Evolutionary conservation across 1,140 invertebrate genomes (phyloP).

Genomic region (Drosophila santomea): DNA sequence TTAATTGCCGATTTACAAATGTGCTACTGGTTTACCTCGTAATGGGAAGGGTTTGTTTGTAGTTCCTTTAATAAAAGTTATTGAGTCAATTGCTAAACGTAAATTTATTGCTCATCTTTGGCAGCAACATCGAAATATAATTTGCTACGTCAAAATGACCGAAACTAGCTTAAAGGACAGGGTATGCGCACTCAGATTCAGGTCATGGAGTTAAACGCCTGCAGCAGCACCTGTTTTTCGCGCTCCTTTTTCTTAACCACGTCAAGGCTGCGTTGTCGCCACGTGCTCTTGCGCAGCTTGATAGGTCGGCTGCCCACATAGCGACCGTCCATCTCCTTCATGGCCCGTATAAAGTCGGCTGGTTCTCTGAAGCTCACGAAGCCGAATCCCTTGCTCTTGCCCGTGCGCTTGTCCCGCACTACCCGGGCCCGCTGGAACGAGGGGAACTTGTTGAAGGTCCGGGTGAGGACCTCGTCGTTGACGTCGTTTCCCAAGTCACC

Average conservation of each 20-base stretch:
- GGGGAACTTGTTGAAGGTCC: conserved; percentile 97
- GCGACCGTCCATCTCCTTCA: conserved; percentile 98
- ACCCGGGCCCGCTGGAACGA: conserved; percentile 98
- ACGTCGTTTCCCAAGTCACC: conserved; percentile 99
- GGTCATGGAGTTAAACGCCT: conserved; percentile 86
- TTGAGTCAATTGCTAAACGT: conserved; percentile 55
- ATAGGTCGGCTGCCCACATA: conserved; percentile 99
- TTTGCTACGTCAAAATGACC: conserved; percentile 67
- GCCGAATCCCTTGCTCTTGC: conserved; percentile 99
- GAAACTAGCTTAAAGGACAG: conserved; percentile 68
- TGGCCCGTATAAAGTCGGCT: conserved; percentile 98
- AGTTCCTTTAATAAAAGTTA: conserved; percentile 26
- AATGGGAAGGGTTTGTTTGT: conserved; percentile 26
- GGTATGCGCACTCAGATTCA: conserved; percentile 15
- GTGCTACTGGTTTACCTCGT: conserved; percentile 25
- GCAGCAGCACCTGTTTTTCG: conserved; percentile 92
- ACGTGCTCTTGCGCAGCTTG: conserved; percentile 97
- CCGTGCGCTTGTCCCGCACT: conserved; percentile 97
- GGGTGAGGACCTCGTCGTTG: conserved; percentile 96
- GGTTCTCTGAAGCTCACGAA: conserved; percentile 99
- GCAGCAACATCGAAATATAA: conserved; percentile 59
- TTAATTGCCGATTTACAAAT: conserved; percentile 26
- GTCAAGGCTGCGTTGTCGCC: conserved; percentile 97
- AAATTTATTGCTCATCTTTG: conserved; percentile 56
- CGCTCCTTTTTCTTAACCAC: conserved; percentile 97